phyloP scores from a whole-genome alignment of 2,888 invertebrate species.

The Cheilosia vernalis region DNA sequence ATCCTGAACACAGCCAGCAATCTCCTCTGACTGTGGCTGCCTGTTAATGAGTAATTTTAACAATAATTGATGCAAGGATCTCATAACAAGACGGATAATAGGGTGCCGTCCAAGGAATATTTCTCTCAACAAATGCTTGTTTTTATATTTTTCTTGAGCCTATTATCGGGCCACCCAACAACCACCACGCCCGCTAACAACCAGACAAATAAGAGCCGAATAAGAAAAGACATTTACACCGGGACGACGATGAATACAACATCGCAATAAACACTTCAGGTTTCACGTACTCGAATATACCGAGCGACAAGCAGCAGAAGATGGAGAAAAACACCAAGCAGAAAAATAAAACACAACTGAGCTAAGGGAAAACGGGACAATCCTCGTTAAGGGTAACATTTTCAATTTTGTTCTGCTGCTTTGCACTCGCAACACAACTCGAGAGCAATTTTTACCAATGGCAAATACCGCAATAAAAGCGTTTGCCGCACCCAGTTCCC shows the following conservation, averaged over 20 bases:
- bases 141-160: slow-evolving; percentile 21
- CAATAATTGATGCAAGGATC: slow-evolving; percentile 58
- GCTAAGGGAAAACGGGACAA: slow-evolving; percentile 21
- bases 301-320: neutral
- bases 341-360: slow-evolving; percentile 47
- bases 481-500: slow-evolving; percentile 10
- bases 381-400: slow-evolving; percentile 63
- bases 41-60: slow-evolving; percentile 66
- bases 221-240: slow-evolving; percentile 37
- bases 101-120: slow-evolving; percentile 44
- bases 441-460: slow-evolving; percentile 56
- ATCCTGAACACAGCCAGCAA: slow-evolving; percentile 11
- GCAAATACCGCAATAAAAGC: slow-evolving; percentile 66
- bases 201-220: slow-evolving; percentile 50
- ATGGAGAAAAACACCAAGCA: slow-evolving; percentile 6
- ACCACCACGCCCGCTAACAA: slow-evolving; percentile 45
- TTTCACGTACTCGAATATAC: slow-evolving; percentile 39
- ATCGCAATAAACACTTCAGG: slow-evolving; percentile 59
- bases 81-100: slow-evolving; percentile 59
- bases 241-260: slow-evolving; percentile 23
- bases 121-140: slow-evolving; percentile 36
- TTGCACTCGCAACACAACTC: slow-evolving; percentile 57
- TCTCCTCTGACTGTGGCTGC: slow-evolving; percentile 42
- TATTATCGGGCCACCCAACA: slow-evolving; percentile 14
- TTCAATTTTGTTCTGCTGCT: slow-evolving; percentile 68